Conservation (phyloP, 2,888 invertebrate genomes). For the Helicoverpa assulta region DNA sequence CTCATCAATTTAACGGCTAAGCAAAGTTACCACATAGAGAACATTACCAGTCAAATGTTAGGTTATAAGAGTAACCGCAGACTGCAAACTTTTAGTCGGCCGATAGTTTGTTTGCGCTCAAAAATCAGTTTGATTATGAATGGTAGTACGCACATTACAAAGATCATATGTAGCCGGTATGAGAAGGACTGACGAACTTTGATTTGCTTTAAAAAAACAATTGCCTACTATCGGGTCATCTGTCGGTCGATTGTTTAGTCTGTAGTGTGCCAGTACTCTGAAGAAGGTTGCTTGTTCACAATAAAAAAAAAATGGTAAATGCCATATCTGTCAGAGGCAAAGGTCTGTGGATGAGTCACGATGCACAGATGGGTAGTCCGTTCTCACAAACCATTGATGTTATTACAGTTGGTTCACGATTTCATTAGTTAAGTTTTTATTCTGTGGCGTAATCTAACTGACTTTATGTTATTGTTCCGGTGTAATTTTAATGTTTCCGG, state of each 20-base stretch:
- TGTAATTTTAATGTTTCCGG: conserved; percentile 56
- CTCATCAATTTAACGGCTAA: conserved; percentile 34
- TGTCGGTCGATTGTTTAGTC: too few relatives aligned
- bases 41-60: conserved; percentile 53
- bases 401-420: conserved; percentile 47
- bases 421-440: conserved; percentile 52
- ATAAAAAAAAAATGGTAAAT: conserved; percentile 59
- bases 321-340: conserved; percentile 46
- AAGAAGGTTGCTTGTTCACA: conserved; percentile 44
- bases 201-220: too few relatives aligned
- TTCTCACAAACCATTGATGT: conserved; percentile 24
- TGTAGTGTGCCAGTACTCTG: conserved; percentile 15
- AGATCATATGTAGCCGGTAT: too few relatives aligned
- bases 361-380: conserved; percentile 28
- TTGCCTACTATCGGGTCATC: too few relatives aligned
- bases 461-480: conserved; percentile 45
- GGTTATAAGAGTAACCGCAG: not conserved
- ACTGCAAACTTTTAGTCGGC: too few relatives aligned
- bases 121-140: too few relatives aligned
- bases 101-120: too few relatives aligned
- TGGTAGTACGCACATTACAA: too few relatives aligned
- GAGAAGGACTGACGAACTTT: too few relatives aligned
- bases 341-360: conserved; percentile 54
- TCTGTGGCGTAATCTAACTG: conserved; percentile 19
- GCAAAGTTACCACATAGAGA: conserved; percentile 43